Evolutionary conservation across 2,113 vertebrate genomes (phyloP), one percentile per base, ranked within the genome.

Genomic region (Gobius niger): DNA sequence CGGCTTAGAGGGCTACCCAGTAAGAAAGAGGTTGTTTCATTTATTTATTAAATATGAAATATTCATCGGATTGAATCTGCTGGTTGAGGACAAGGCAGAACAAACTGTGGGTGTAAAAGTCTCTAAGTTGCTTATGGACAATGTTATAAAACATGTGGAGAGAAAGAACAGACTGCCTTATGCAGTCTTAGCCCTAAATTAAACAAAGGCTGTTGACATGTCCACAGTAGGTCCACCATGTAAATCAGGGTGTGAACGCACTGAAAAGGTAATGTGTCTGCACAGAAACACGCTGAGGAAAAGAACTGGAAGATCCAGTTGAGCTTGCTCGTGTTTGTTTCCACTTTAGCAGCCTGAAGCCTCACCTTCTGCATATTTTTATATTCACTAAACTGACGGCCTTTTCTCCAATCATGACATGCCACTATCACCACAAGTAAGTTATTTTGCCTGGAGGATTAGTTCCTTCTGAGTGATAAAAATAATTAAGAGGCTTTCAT

Each of bases 11-110:
- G 34, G 9, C 69, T 71, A 68, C 69, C 53, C 65, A 83, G 77
- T 84, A 85, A 72, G 77, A 85, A 91, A 82, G 80, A 90, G 71
- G 82, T 78, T 82, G 78, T 87, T 89, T 89, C 82, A 91, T 89
- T 89, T 91, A 91, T 91, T 91, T 89, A 91, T 88, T 86, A 82
- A 87, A 80, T 80, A 62, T 91, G 50, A 90, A 91, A 89, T 87
- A 91, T 91, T 86, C 81, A 90, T 84, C 69, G 72, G 72, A 85
- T 84, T 90, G 78, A 89, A 88, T 88, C 70, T 79, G 77, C 86
- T 77, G 75, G 83, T 76, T 82, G 82, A 82, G 73, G 73, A 73
- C 73, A 70, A 63, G 64, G 73, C 78, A 73, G 85, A 78, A 75
- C 76, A 82, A 90, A 87, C 81, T 77, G 75, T 83, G 81, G 83